Evolutionary conservation across 2,888 invertebrate species (phyloP), one percentile per base, ranked within the genome.

Genomic region (Leptinotarsa peninsularis): DNA sequence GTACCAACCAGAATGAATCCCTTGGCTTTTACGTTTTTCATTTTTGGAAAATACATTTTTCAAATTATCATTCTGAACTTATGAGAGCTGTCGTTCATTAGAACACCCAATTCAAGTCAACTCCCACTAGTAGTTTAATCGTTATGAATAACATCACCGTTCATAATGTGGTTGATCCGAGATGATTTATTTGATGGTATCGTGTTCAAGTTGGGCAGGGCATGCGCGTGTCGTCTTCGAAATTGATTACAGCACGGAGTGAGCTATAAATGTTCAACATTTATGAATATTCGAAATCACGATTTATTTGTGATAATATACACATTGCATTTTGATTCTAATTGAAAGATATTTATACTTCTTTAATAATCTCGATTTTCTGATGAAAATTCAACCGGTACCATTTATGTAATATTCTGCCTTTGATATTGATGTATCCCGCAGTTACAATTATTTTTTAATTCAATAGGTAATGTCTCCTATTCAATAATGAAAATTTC

Each of bases 241-340:
- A 66, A 72, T 72, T 72, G 67, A 72, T 72, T 72, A 72, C 21
- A 18, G 72, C 67, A 50, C 50, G 49, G 49, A 74, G 69, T 66
- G 66, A 66, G 27, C 69, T 49, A 66, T 74, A 66, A 50, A 74
- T 69, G 74, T 74, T 74, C n/a, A 66, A 70, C 74, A 74, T 54
- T 74, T 68, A 74, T 74, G 74, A 74, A 74, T 74, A 74, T 56
- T 54, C 68, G 70, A 68, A 66, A 33, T 33, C 63, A 15, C 7
- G 49, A 43, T 60, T 63, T 56, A 69, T 21, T 66, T 74, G 52
- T 17, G 18, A 21, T 54, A n/a, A n/a, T n/a, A 67, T 72, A 43
- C n/a, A 63, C n/a, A 33, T 63, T 17, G 43, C 27, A 23, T 67
- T 18, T 21, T 63, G n/a, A n/a, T 43, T 63, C 43, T 63, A 10